Conservation (phyloP, 2,888 invertebrate genomes). For the Homarus gammarus region DNA sequence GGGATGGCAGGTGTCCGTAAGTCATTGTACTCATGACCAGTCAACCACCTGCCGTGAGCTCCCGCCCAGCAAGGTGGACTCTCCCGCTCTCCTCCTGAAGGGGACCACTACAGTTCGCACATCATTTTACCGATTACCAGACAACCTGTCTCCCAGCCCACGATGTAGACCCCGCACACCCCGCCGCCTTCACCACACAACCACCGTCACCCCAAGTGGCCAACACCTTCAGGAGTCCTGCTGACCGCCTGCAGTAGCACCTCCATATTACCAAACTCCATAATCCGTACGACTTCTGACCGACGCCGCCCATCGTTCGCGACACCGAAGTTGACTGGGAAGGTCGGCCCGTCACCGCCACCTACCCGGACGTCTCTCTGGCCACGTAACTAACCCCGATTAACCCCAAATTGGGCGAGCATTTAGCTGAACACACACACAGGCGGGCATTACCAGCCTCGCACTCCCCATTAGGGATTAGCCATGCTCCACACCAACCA, state of each 20-base stretch:
- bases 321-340: not conserved
- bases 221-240: not conserved
- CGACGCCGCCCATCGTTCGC: not conserved
- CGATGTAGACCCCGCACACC: not conserved
- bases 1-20: too few species aligned
- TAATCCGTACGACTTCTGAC: not conserved
- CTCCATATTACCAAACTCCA: not conserved
- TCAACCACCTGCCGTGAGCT: too few species aligned
- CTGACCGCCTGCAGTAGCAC: not conserved
- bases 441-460: conserved; percentile 32
- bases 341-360: not conserved
- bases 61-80: too few species aligned
- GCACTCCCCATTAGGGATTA: conserved; percentile 51
- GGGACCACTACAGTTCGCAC: conserved; percentile 20
- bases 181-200: not conserved
- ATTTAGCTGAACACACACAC: conserved; percentile 55
- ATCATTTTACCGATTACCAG: conserved; percentile 38
- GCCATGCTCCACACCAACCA: conserved; percentile 24
- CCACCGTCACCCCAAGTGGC: not conserved
- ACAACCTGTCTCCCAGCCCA: conserved; percentile 15
- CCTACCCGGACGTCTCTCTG: conserved; percentile 13
- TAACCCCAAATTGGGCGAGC: conserved; percentile 45
- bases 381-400: conserved; percentile 37
- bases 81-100: not conserved
- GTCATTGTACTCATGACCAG: too few species aligned